Evolutionary conservation across 2,888 invertebrate genomes (phyloP), one percentile per base, ranked within the genome.

Genomic region (Ligdia adustata): DNA sequence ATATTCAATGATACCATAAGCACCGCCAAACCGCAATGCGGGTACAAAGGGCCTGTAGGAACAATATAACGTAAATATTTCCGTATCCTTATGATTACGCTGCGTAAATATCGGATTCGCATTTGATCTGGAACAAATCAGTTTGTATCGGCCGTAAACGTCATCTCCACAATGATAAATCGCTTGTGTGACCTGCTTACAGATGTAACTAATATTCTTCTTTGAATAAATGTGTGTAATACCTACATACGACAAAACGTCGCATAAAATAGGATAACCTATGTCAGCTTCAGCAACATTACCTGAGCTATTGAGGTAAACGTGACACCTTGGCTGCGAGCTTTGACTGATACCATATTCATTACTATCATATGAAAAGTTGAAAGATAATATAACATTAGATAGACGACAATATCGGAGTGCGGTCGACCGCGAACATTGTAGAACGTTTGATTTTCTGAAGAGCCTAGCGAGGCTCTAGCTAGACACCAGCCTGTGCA

Each of bases 71-170:
- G 57, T 55, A 42, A 62, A 58, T 57, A 59, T 60, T 63, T 64
- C 61, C 63, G 57, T 58, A 58, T 48, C 61, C 66, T 49, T 57
- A 65, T 63, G 64, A 70, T 71, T 67, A 70, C 62, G 60, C 69
- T 72, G 63, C 69, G 71, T 71, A 74, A 75, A 73, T 74, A 79
- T 79, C 68, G 74, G 65, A 76, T 76, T 71, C 74, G 63, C 77
- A 75, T 81, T 77, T 64, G 71, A 79, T 79, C 71, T 73, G 70
- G 68, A 79, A 76, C 80, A 79, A 81, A 80, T 80, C 78, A 75
- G 74, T 75, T 55, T 69, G 60, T 72, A 77, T 77, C 72, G 72
- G 64, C 66, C 64, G 64, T 77, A 76, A 79, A 74, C 71, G 79
- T 79, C 78, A 71, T 78, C 66, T 71, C 63, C 69, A 62, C 63